Conservation (phyloP, 2,888 invertebrate species). For the Plutella xylostella region DNA sequence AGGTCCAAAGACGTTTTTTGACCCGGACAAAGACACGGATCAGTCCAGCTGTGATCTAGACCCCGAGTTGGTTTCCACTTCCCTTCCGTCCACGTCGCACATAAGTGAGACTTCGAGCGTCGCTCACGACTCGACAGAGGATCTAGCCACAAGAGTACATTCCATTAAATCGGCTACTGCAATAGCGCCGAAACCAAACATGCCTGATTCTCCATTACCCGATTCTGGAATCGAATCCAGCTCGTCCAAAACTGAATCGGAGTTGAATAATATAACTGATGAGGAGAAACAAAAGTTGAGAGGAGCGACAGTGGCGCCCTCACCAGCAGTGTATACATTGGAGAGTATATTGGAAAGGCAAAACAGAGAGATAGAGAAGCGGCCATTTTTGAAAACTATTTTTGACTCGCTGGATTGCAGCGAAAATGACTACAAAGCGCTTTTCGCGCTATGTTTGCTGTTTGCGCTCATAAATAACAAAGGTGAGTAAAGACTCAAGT, state of each 20-base stretch:
- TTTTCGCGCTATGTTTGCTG: constrained; percentile 91
- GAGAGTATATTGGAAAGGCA: constrained; percentile 46
- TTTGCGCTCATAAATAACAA: constrained; percentile 94
- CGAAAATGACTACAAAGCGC: constrained; percentile 94
- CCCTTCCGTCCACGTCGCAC: constrained; percentile 64
- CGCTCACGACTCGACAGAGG: constrained; percentile 60
- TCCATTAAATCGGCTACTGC: constrained; percentile 26
- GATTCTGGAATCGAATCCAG: constrained; percentile 55
- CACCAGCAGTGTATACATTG: constrained; percentile 29
- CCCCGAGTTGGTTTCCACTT: constrained; percentile 59
- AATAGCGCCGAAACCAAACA: constrained; percentile 35
- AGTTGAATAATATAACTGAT: constrained; percentile 86
- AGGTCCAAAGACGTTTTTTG: constrained; percentile 47
- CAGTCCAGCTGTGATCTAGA: constrained; percentile 64
- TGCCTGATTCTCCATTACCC: constrained; percentile 62
- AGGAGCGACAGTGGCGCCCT: constrained; percentile 22
- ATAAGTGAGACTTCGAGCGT: constrained; percentile 61
- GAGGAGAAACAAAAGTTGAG: constrained; percentile 87
- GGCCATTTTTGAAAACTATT: constrained; percentile 91
- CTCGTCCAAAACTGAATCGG: constrained; percentile 47
- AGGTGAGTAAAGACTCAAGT: constrained; percentile 72
- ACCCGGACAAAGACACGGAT: constrained; percentile 36
- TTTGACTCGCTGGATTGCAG: constrained; percentile 87
- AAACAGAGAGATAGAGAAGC: constrained; percentile 62
- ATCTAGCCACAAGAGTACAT: constrained; percentile 51